These are phyloP conservation scores for Boloria selene DNA, from an alignment of 2,888 invertebrate genomes.

Conservation along the genomic window DNA sequence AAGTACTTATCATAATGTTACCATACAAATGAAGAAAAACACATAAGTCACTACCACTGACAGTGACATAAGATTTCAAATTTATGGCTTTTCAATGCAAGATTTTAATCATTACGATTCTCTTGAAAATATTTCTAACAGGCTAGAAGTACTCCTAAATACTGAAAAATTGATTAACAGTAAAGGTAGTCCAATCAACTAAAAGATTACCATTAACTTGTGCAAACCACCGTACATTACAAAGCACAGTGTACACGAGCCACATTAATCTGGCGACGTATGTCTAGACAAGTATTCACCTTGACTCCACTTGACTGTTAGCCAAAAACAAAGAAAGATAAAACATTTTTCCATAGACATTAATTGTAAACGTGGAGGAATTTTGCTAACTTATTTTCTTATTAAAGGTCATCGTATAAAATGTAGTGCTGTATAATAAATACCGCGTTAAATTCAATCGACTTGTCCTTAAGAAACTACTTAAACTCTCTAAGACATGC, in stretches of 20 bases:
- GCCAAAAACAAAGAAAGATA: not conserved
- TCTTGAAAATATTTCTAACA: no score
- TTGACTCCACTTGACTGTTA: constrained; percentile 27
- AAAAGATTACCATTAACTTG: not conserved
- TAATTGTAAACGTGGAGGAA: constrained; percentile 9
- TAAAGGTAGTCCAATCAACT: not conserved
- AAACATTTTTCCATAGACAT: not conserved
- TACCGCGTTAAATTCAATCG: no score
- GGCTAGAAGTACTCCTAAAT: no score
- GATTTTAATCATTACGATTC: no score
- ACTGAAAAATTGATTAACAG: no score
- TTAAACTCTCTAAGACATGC: no score
- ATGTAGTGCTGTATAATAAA: not conserved
- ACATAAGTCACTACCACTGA: no score
- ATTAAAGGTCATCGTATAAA: not conserved
- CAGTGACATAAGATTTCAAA: no score
- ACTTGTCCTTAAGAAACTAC: no score
- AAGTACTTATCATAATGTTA: no score
- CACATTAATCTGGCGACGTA: constrained; percentile 28
- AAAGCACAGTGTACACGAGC: constrained; percentile 8
- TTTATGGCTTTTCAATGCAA: no score
- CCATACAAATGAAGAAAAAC: no score
- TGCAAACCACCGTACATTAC: constrained; percentile 7
- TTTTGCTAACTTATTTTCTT: not conserved
- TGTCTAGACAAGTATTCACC: constrained; percentile 36